phyloP scores from a whole-genome alignment of 2,113 vertebrate species.

The Xerus inauris region DNA sequence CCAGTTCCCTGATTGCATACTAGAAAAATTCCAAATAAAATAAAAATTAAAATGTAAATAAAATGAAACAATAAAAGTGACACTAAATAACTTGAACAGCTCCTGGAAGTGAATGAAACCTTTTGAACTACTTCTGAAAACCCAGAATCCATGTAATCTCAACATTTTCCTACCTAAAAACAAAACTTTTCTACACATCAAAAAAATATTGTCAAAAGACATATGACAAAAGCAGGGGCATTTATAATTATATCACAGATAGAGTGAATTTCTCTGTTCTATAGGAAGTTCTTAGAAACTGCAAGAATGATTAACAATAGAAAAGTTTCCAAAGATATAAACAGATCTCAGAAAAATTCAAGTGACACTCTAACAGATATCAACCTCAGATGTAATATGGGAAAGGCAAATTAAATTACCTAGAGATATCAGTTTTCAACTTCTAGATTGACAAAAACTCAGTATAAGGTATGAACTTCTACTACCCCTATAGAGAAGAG shows the following conservation, averaged over 20 bases:
- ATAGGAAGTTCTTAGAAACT: not conserved
- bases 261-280: not conserved
- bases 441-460: not conserved
- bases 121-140: slow-evolving; percentile 17
- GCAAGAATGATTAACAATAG: not conserved
- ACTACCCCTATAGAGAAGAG: not conserved
- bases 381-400: not conserved
- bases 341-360: slow-evolving; percentile 43
- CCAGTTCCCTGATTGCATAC: not conserved
- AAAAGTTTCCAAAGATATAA: not conserved
- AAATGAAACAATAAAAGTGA: not conserved
- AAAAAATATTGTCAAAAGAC: slow-evolving; percentile 14
- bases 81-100: not conserved
- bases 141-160: not conserved
- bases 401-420: slow-evolving; percentile 37
- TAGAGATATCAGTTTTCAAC: not conserved
- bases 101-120: not conserved
- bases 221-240: not conserved
- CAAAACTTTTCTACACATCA: not conserved
- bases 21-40: slow-evolving; percentile 7
- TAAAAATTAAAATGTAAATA: not conserved
- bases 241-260: not conserved
- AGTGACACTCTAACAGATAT: slow-evolving; percentile 8
- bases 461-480: not conserved
- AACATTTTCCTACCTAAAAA: not conserved